Evolutionary conservation across 1,140 invertebrate genomes (phyloP).

Genomic region (Ceratina calcarata): DNA sequence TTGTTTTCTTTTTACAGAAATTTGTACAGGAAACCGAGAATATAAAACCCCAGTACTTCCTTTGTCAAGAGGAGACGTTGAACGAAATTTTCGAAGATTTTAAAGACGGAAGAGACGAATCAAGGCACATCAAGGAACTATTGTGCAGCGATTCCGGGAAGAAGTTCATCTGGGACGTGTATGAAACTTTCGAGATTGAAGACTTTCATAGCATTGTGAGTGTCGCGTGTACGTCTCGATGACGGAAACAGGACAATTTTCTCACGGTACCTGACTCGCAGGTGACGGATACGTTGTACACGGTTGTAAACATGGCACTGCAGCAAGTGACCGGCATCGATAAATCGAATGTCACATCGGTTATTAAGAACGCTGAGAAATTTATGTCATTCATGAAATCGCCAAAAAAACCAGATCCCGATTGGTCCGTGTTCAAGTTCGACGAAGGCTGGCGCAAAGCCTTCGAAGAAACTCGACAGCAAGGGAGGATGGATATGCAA

Average conservation of each 20-base stretch:
- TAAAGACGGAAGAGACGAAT: constrained; percentile 65
- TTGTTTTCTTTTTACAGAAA: constrained; percentile 50
- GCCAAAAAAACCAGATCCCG: constrained; percentile 49
- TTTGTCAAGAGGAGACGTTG: constrained; percentile 79
- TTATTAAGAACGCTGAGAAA: constrained; percentile 58
- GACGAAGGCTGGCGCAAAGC: constrained; percentile 62
- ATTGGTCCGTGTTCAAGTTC: constrained; percentile 62
- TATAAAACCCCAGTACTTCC: constrained; percentile 69
- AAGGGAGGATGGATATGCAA: constrained; percentile 71
- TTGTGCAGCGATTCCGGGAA: constrained; percentile 80
- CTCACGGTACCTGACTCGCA: constrained; percentile 40
- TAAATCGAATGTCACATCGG: constrained; percentile 69
- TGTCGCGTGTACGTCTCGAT: neutral
- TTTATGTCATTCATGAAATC: constrained; percentile 66
- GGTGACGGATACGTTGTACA: constrained; percentile 67
- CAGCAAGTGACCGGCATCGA: constrained; percentile 59
- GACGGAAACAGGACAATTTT: neutral
- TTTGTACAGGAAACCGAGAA: constrained; percentile 49
- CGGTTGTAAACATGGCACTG: constrained; percentile 67
- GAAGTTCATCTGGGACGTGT: constrained; percentile 79
- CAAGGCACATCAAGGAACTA: constrained; percentile 67
- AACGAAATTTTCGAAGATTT: constrained; percentile 78
- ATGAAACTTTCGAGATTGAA: constrained; percentile 80
- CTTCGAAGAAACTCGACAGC: constrained; percentile 64
- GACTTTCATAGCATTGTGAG: constrained; percentile 80